Conservation (phyloP, 2,888 invertebrate genomes). For the Lampropteryx suffumata region DNA sequence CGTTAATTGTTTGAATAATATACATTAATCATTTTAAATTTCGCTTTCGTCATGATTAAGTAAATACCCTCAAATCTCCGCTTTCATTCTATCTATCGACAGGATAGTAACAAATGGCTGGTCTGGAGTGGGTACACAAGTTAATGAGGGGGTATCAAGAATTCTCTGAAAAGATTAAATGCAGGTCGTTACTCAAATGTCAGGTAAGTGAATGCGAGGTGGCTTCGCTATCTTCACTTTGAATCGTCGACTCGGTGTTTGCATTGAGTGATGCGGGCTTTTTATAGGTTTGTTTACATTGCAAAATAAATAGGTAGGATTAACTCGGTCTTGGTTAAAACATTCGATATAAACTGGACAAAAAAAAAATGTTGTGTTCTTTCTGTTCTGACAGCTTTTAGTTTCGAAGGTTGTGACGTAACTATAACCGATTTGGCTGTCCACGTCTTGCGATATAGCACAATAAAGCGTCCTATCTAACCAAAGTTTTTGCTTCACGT, state of each 20-base stretch:
- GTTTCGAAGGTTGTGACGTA: too few relatives aligned
- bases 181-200: slow-evolving; percentile 67
- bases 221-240: slow-evolving; percentile 18
- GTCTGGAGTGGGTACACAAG: slow-evolving; percentile 76
- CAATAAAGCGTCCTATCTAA: too few relatives aligned
- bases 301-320: neutral
- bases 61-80: slow-evolving; percentile 48
- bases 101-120: slow-evolving; percentile 74
- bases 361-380: too few relatives aligned
- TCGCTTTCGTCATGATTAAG: slow-evolving; percentile 19
- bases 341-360: too few relatives aligned
- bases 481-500: too few relatives aligned
- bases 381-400: too few relatives aligned
- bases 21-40: slow-evolving; percentile 33
- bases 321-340: too few relatives aligned
- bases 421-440: too few relatives aligned
- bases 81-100: slow-evolving; percentile 70
- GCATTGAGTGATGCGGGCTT: slow-evolving; percentile 17
- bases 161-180: slow-evolving; percentile 76
- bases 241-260: slow-evolving; percentile 18
- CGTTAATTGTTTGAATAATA: slow-evolving; percentile 15
- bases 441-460: too few relatives aligned
- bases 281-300: slow-evolving; percentile 15
- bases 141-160: slow-evolving; percentile 77
- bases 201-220: slow-evolving; percentile 44